Conservation (phyloP, 1,140 invertebrate genomes). For the Drosophila lowei region DNA sequence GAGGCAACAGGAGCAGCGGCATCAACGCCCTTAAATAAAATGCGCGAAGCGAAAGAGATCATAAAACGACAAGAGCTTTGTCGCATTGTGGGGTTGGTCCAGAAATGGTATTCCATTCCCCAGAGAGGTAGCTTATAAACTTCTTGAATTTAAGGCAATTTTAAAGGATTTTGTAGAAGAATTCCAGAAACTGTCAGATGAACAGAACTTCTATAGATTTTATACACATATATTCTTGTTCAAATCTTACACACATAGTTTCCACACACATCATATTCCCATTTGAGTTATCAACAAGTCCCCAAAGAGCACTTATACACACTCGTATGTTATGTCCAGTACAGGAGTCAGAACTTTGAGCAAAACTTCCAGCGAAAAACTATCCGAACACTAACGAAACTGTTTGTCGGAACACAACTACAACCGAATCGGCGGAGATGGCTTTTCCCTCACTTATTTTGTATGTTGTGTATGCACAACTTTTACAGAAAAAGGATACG, state of each 20-base stretch:
- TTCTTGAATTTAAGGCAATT: too few species aligned
- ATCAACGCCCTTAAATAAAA: conserved; percentile 34
- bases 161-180: too few species aligned
- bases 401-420: conserved; percentile 36
- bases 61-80: conserved; percentile 40
- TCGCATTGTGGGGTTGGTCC: conserved; percentile 18
- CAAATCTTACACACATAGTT: too few species aligned
- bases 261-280: too few species aligned
- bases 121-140: conserved; percentile 1
- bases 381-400: conserved; percentile 23
- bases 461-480: conserved; percentile 46
- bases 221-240: too few species aligned
- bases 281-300: too few species aligned
- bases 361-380: conserved; percentile 14
- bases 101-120: conserved; percentile 35
- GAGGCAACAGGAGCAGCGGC: conserved; percentile 11
- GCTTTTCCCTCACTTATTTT: conserved; percentile 4
- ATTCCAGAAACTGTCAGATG: too few species aligned
- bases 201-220: too few species aligned
- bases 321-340: background rate
- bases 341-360: background rate
- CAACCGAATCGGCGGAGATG: conserved; percentile 1
- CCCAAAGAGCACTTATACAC: background rate
- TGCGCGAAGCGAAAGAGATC: conserved; percentile 28
- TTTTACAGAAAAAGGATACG: conserved; percentile 66